These are phyloP conservation scores for Helicoverpa assulta DNA, from an alignment of 2,888 invertebrate genomes.

Conservation along the genomic window DNA sequence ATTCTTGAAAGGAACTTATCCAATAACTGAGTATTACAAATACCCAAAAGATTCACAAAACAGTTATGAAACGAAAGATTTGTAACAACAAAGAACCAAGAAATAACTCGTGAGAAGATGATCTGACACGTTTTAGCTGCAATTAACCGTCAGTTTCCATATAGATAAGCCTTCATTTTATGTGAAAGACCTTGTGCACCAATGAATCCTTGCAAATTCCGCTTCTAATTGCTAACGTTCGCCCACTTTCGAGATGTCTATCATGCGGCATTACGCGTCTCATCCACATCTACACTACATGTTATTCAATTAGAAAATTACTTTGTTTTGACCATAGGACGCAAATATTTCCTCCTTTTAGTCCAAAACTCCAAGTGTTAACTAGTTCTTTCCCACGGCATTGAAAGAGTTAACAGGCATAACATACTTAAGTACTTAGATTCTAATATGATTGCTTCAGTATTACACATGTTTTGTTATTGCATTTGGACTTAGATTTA, in stretches of 20 bases:
- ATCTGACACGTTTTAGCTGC: slow-evolving; percentile 23
- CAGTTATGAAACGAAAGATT: slow-evolving; percentile 29
- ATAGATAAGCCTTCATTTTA: slow-evolving; percentile 41
- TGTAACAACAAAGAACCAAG: slow-evolving; percentile 14
- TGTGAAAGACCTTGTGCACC: slow-evolving; percentile 71
- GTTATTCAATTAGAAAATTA: slow-evolving; percentile 24
- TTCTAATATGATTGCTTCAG: slow-evolving; percentile 3
- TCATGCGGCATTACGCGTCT: slow-evolving; percentile 28
- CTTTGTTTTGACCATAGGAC: slow-evolving; percentile 1
- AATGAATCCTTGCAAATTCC: slow-evolving; percentile 67
- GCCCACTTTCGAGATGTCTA: slow-evolving; percentile 63
- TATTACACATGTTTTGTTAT: neutral
- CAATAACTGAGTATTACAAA: too few species aligned
- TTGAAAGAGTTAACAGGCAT: slow-evolving; percentile 17
- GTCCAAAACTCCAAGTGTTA: slow-evolving; percentile 1
- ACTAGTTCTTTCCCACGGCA: slow-evolving; percentile 28
- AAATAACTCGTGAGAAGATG: slow-evolving; percentile 44
- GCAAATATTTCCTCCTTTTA: neutral
- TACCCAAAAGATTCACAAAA: slow-evolving; percentile 28
- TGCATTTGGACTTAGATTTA: neutral
- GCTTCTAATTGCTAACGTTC: slow-evolving; percentile 65
- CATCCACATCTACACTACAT: slow-evolving; percentile 15
- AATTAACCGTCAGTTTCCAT: slow-evolving; percentile 38
- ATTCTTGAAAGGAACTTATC: too few species aligned
- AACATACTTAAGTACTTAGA: neutral